Evolutionary conservation across 2,113 vertebrate species (phyloP), one percentile per base, ranked within the genome.

Genomic region (Chaetodon auriga): DNA sequence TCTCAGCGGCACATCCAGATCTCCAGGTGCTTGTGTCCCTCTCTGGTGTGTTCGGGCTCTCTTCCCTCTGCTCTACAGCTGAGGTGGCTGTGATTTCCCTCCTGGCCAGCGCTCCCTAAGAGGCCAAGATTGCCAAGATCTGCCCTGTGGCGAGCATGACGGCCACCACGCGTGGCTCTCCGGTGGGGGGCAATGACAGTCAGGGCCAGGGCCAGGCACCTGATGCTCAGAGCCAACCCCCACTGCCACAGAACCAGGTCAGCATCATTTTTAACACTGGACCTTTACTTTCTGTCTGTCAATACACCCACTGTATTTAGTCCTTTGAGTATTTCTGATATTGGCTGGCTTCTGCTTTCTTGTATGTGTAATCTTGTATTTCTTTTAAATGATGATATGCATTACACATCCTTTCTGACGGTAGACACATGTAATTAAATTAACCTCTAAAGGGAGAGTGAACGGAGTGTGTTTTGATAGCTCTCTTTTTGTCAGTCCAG

Each of bases 51-150:
- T 96, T 95, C 95, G 95, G 96, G 96, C 97, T 98, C 95, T 96
- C 96, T 96, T 92, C 96, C 96, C 96, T 95, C 96, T 84, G 92
- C 94, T 90, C 82, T 80, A 87, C 89, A 89, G 93, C 95, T 98
- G 96, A 98, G 97, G 94, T 96, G 97, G 97, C 97, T 97, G 96
- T 98, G 96, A 98, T 97, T 99, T 98, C 96, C 96, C 97, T 97
- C 94, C 95, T 97, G 90, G 95, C 96, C 92, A 97, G 97, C 96
- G 96, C 98, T 95, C 98, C 97, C 95, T 99, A 99, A 99, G 96
- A 97, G 97, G 98, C 98, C 98, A 99, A 99, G 97, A 99, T 99
- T 99, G 98, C 98, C 98, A 99, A 99, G 96, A 99, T 99, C 97
- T 99, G 98, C 97, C 98, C 98, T 89, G 97, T 99, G 96, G 98